Evolutionary conservation across 2,888 invertebrate genomes (phyloP), one percentile per base, ranked within the genome.

Genomic region (Hirtodrosophila confusa): DNA sequence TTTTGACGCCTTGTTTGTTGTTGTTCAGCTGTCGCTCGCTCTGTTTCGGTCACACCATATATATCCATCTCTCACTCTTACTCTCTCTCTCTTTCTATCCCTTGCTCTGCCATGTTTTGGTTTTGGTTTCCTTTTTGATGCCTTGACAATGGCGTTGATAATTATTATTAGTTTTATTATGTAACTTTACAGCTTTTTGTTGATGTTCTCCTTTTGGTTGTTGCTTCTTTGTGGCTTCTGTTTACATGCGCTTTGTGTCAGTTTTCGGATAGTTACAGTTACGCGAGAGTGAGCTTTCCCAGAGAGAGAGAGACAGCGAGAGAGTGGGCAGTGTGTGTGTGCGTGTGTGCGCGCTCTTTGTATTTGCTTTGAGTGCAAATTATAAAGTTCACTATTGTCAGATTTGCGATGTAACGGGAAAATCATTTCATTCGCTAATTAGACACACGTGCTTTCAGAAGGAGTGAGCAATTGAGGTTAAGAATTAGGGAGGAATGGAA

Each of bases 91-190:
- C 7, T 33, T 17, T 36, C 31, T 24, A 37, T 8, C n/a, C 51
- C 10, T 70, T 51, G 17, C 17, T 17, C 17, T 17, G 17, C 47
- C 23, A 33, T 62, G 58, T 69, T 69, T 60, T 65, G 58, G 49
- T 62, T 66, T 68, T 56, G 63, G 43, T 74, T 69, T 50, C 37
- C 48, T 55, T 61, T 50, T 47, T 78, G 68, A 67, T 72, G 77
- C 70, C 73, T 71, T 71, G 78, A 80, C 87, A 88, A 88, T 84
- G 86, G 82, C 82, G 68, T 78, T 88, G 87, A 88, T 88, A 84
- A 84, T 84, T 88, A 88, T 83, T 83, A 88, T 83, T 88, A 88
- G 85, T 86, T 84, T 87, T 84, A 88, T 84, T 88, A 87, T 86
- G 86, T 76, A 88, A 84, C 84, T 88, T 83, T 88, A 58, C 78